Base-by-base conservation (phyloP, 2,888 invertebrate genomes). In the Anticlea derivata region DNA sequence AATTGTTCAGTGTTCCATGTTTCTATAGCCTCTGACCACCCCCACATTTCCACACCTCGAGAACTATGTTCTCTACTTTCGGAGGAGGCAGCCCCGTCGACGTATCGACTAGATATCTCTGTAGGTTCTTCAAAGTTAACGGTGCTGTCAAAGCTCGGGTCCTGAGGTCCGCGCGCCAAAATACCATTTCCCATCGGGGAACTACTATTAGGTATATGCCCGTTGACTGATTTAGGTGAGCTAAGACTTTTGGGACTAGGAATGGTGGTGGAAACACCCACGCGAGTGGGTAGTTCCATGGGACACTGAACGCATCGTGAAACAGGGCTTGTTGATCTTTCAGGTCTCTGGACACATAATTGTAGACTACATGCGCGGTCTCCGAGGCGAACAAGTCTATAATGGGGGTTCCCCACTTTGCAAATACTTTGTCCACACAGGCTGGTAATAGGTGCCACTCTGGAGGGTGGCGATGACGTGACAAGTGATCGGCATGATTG, bases 401-500 rank as follows among this genome's bases (percentile, higher is more conserved):
- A n/a, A 10, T 1, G 5, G 35, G 35, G 7, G 10, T 20, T 23
- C 35, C 35, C 35, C 35, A 35, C 11, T 22, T 35, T 1, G 23
- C 20, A 11, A 22, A 35, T 7, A 35, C 11, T 20, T 8, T 23
- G 1, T 27, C 8, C 1, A 8, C 8, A 4, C n/a, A 27, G 27
- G n/a, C 27, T 7, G 27, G 8, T 4, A 8, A 8, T 12, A 30
- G 30, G 12, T 30, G 30, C 30, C 30, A 30, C 4, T 30, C 30
- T 1, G 30, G 30, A 7, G 5, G 5, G 1, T 1, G 12, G 5
- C 30, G 27, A 12, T 7, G 7, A 1, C 30, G 30, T 1, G 41
- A 41, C 31, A 41, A 10, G n/a, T 31, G 31, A 22, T 41, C 30
- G 7, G 41, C 37, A 7, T 45, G 23, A 23, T 37, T 37, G 37